A percentile compares a stretch with the other conserved stretches of the same genome.
phyloP scores from a whole-genome alignment of 2,113 vertebrate species.

The Prionailurus viverrinus region DNA sequence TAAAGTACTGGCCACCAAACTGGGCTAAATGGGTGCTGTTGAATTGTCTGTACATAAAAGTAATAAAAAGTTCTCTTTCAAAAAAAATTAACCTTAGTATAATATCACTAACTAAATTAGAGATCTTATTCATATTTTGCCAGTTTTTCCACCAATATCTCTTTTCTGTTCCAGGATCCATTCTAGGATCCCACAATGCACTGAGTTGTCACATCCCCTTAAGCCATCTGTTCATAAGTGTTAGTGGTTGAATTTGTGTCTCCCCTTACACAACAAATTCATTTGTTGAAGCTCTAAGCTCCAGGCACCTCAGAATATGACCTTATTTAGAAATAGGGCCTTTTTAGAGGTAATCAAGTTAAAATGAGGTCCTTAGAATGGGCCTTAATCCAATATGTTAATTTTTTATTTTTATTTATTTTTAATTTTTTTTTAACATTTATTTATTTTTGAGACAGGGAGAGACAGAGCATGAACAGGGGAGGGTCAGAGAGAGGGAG shows the following conservation, averaged over 20 bases:
- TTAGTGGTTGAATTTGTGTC: not conserved
- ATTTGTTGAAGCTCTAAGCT: not conserved
- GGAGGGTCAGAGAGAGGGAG: too few species aligned
- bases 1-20: too few species aligned
- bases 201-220: not conserved
- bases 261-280: not conserved
- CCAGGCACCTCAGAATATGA: not conserved
- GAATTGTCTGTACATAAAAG: too few species aligned
- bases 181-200: not conserved
- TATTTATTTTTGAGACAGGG: too few species aligned
- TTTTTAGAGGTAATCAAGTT: constrained; percentile 6
- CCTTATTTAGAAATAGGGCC: not conserved
- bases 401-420: too few species aligned
- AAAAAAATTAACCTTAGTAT: not conserved
- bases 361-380: not conserved
- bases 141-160: not conserved
- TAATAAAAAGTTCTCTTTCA: too few species aligned
- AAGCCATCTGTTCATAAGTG: not conserved
- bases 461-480: too few species aligned
- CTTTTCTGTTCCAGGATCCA: not conserved
- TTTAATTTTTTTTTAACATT: too few species aligned
- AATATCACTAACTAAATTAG: not conserved
- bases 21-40: too few species aligned
- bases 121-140: not conserved
- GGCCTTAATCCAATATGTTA: not conserved